Evolutionary conservation across 1,140 invertebrate genomes (phyloP).

Genomic region (Apis dorsata): DNA sequence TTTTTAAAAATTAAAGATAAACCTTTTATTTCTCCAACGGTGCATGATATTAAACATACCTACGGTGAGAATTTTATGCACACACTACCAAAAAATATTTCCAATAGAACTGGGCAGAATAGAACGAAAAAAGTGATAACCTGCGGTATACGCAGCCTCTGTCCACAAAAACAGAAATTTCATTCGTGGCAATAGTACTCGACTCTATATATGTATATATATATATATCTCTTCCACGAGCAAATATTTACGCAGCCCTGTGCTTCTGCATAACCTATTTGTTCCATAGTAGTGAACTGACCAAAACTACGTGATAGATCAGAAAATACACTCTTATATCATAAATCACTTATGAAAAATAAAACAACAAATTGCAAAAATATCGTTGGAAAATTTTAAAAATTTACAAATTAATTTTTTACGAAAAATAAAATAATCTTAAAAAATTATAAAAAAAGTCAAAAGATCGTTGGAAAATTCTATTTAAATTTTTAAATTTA

Average conservation of each 20-base stretch:
- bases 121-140: not conserved
- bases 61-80: no score
- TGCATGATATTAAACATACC: no score
- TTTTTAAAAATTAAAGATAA: no score
- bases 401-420: no score
- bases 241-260: conserved; percentile 21
- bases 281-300: not conserved
- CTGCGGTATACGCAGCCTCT: not conserved
- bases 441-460: no score
- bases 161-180: conserved; percentile 1
- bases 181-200: not conserved
- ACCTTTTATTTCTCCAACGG: not conserved
- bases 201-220: not conserved
- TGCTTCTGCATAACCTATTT: not conserved
- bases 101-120: not conserved
- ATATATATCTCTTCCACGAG: not conserved
- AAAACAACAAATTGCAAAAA: not conserved
- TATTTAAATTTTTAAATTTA: no score
- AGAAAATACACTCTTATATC: not conserved
- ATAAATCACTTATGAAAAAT: not conserved
- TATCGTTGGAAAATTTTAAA: no score
- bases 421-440: not conserved
- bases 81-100: not conserved
- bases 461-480: no score
- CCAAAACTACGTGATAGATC: not conserved